Evolutionary conservation across 2,888 invertebrate genomes (phyloP).

Genomic region (Phytoseiulus persimilis): DNA sequence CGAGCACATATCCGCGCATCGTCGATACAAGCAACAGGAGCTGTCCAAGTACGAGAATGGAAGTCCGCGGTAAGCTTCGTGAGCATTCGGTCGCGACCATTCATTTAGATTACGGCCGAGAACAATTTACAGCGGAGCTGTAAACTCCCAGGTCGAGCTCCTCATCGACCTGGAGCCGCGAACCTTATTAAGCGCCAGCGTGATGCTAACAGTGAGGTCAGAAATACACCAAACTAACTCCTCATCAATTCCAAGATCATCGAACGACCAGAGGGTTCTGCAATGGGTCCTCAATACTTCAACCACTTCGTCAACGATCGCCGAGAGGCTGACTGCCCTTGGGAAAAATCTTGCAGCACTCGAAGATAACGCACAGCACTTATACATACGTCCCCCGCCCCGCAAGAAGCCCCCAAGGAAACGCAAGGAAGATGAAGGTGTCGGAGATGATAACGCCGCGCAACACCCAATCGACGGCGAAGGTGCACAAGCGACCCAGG

Average conservation of each 20-base stretch:
- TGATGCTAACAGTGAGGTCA: neutral
- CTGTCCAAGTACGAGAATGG: conserved; percentile 55
- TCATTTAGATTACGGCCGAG: neutral
- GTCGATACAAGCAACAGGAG: conserved; percentile 68
- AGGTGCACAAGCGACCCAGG: neutral
- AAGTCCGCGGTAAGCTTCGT: conserved; percentile 18
- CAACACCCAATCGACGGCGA: neutral
- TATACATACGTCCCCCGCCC: conserved; percentile 15
- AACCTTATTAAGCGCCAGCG: too few relatives aligned
- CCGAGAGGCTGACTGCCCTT: neutral
- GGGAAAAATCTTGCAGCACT: conserved; percentile 15
- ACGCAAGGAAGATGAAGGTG: conserved; percentile 14
- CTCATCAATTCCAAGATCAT: neutral
- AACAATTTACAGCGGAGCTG: neutral
- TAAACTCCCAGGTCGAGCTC: neutral
- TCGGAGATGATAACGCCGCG: neutral
- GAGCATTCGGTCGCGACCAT: neutral
- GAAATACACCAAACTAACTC: neutral
- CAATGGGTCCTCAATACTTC: conserved; percentile 9
- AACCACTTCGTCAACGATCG: neutral
- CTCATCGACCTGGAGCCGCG: neutral
- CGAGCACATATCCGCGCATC: conserved; percentile 63
- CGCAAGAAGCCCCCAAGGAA: conserved; percentile 28
- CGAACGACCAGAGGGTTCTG: conserved; percentile 16
- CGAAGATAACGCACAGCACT: conserved; percentile 12